Evolutionary conservation across 1,140 invertebrate species (phyloP), one percentile per base, ranked within the genome.

Genomic region (Cotesia chilonis): DNA sequence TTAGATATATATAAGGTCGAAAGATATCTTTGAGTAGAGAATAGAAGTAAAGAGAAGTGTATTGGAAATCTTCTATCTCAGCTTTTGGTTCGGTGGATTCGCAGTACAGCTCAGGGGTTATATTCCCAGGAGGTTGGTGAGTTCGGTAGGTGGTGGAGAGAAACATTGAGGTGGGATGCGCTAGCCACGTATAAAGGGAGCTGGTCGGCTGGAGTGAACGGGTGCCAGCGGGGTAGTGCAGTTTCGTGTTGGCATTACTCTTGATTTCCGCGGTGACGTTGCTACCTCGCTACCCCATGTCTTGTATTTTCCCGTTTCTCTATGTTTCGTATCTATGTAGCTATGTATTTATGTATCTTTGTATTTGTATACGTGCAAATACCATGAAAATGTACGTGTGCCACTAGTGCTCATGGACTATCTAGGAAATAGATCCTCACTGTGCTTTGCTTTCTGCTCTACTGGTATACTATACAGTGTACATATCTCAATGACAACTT

Each of bases 171-270:
- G 79, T 72, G 78, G 70, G 60, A 68, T 41, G 67, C 54, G 37
- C 52, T 63, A 75, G 70, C 72, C 64, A 75, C 20, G 73, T 72
- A 79, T 76, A 75, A 76, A 76, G 69, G 61, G 41, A 36, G 51
- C 64, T 74, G 74, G 70, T 68, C 68, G 72, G 66, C 71, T 67
- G 59, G 68, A 61, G 63, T 68, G 60, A 82, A 80, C 82, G 83
- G 80, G 78, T 74, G 80, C 79, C 68, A 66, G 84, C 82, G 86
- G 85, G 83, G 85, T 86, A 87, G 86, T 85, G 85, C 85, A 87
- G 85, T 86, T 86, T 86, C 84, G 83, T 87, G 86, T 86, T 85
- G 85, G 86, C 84, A 86, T 86, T 86, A 86, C 83, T 87, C 85
- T 87, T 87, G 85, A 87, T 87, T 86, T 86, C 83, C 84, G 84